A percentile compares a stretch with the other conserved stretches of the same genome.
phyloP scores from a whole-genome alignment of 2,888 invertebrate genomes.

The Trachelus iudaicus region DNA sequence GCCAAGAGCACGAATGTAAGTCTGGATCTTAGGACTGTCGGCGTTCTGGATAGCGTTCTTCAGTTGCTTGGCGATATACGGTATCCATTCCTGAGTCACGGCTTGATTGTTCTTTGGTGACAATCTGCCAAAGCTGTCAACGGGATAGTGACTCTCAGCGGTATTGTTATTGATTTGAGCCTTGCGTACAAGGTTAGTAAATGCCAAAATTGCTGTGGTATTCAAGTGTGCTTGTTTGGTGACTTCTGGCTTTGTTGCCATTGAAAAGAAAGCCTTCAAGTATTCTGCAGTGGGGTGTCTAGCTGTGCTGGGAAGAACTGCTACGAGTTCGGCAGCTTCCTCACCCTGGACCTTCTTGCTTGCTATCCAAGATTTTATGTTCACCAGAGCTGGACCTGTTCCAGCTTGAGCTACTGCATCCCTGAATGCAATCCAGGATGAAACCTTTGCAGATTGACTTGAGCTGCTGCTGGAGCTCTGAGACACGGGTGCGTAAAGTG shows the following conservation, averaged over 20 bases:
- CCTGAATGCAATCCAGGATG: conserved; percentile 73
- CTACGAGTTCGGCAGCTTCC: conserved; percentile 73
- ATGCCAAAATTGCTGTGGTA: conserved; percentile 70
- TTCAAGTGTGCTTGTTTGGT: conserved; percentile 68
- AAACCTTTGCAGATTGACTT: conserved; percentile 50
- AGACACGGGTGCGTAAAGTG: conserved; percentile 66
- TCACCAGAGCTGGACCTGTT: conserved; percentile 74
- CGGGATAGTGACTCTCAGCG: conserved; percentile 73
- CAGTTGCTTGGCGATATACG: conserved; percentile 70
- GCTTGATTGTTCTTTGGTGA: conserved; percentile 68
- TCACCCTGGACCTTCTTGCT: conserved; percentile 67
- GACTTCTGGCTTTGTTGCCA: conserved; percentile 70
- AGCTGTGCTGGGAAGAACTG: conserved; percentile 68
- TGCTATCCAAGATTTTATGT: conserved; percentile 73
- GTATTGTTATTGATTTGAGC: conserved; percentile 72
- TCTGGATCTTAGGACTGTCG: conserved; percentile 71
- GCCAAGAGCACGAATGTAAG: conserved; percentile 75
- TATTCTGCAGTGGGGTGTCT: conserved; percentile 74
- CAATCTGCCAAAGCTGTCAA: conserved; percentile 74
- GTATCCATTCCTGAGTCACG: conserved; percentile 71
- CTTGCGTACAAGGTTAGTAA: conserved; percentile 71
- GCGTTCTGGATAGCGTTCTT: conserved; percentile 68
- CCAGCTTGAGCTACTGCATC: conserved; percentile 77
- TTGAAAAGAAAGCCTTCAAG: conserved; percentile 71
- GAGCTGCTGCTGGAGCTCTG: conserved; percentile 55